A percentile compares a stretch with the other conserved stretches of the same genome.
Evolutionary conservation across 1,140 invertebrate species (phyloP).

Genomic region (Panagrolaimus sp.): DNA sequence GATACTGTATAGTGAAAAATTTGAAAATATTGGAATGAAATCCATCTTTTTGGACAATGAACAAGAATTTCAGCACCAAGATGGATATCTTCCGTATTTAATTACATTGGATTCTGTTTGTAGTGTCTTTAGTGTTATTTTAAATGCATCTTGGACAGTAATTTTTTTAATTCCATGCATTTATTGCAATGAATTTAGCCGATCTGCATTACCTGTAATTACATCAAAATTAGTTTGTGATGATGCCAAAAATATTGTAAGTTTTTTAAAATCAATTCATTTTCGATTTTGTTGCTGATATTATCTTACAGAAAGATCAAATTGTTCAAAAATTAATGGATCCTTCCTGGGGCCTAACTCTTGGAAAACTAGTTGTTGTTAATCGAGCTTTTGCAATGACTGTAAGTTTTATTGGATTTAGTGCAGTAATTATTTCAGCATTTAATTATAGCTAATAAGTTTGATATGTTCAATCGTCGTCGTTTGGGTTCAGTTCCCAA

Average conservation of each 20-base stretch:
- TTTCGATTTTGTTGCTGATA: background rate
- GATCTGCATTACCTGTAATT: background rate
- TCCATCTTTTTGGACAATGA: background rate
- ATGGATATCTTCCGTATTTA: background rate
- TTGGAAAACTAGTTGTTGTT: background rate
- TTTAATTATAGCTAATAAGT: background rate
- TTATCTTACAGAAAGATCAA: slow-evolving; percentile 9
- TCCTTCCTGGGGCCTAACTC: background rate
- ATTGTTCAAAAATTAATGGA: slow-evolving; percentile 7
- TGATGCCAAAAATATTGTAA: slow-evolving; percentile 4
- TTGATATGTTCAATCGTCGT: slow-evolving; percentile 9
- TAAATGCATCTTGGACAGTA: background rate
- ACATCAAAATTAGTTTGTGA: background rate
- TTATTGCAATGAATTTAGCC: slow-evolving; percentile 7
- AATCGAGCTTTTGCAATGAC: slow-evolving; percentile 1
- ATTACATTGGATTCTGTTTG: background rate
- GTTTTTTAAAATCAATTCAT: background rate
- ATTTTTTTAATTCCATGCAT: slow-evolving; percentile 1
- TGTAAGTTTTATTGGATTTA: background rate
- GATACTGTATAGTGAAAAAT: background rate
- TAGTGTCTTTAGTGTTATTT: background rate
- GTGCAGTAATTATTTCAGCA: background rate
- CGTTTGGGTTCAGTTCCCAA: background rate
- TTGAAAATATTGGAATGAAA: background rate
- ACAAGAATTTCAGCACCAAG: background rate